Base-by-base conservation (phyloP, 2,113 vertebrate species). In the Gnathonemus echidnorhynchus region DNA sequence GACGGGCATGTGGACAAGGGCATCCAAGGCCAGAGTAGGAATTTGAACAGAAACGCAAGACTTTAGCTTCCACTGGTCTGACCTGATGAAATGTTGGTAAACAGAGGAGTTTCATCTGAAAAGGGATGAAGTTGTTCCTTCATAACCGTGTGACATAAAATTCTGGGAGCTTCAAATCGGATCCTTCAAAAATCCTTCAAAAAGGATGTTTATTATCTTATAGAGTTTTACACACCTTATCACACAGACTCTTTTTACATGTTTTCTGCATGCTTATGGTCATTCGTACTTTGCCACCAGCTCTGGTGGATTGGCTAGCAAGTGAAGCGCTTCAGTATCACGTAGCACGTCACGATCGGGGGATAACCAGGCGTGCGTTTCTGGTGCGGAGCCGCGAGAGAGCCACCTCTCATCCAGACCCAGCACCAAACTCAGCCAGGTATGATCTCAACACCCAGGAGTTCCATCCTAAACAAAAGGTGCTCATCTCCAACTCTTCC, bases 391-490 rank as follows among this genome's bases (percentile, higher is more conserved):
- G 74, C 74, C 35, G 17, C 4, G 35, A 19, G 70, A 39, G 4
- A 77, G n/a, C 3, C n/a, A 27, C n/a, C 74, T 19, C 13, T 77
- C 74, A 17, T 39, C 35, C 31, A 6, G 19, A 77, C 35, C 45
- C 39, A 50, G n/a, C 80, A 24, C 52, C 56, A 70, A 66, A 50
- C 89, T 70, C 84, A 19, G 58, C 45, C 45, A 90, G 89, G 84
- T 74, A 87, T 87, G 89, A 86, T 35, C 85, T 90, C 89, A 90
- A 19, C 56, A 1, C 45, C 17, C 24, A 17, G 58, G 31, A 48
- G 66, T 50, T n/a, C 5, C 11, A 27, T 77, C 10, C 45, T 21
- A 45, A 86, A 90, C 89, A 90, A 86, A 66, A 90, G 89, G n/a
- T 31, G 39, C 9, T 53, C 56, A 9, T 24, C 87, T 62, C 53